Conservation (phyloP, 2,113 vertebrate species). For the Chaenogobius annularis region DNA sequence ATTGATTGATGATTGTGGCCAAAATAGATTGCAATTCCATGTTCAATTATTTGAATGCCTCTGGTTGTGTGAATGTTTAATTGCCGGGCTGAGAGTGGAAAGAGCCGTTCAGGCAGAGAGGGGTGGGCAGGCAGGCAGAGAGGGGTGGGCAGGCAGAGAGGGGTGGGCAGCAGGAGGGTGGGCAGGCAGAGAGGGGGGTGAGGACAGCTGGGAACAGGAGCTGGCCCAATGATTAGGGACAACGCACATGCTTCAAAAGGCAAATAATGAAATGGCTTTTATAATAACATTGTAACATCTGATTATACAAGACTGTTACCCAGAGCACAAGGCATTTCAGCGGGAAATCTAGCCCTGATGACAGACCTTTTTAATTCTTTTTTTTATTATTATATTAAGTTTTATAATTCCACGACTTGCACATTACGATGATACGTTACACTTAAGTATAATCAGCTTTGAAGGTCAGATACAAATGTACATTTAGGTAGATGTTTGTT, state of each 20-base stretch:
- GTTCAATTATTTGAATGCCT: conserved; percentile 42
- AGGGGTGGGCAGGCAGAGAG: neutral
- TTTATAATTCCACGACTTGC: too few species aligned
- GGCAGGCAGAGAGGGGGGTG: neutral
- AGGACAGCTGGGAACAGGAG: neutral
- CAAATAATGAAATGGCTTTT: neutral
- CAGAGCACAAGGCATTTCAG: too few species aligned
- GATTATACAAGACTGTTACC: too few species aligned
- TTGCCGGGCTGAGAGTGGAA: conserved; percentile 25
- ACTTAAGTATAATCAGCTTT: too few species aligned
- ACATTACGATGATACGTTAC: too few species aligned
- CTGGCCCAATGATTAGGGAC: neutral
- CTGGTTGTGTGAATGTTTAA: conserved; percentile 36
- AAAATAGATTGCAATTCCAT: conserved; percentile 44
- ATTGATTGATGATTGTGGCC: conserved; percentile 63
- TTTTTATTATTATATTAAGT: too few species aligned
- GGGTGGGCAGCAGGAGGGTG: conserved; percentile 1
- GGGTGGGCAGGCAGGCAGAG: too few species aligned
- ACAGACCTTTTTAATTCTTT: too few species aligned
- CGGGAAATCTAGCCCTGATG: too few species aligned
- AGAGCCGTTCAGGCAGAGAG: neutral
- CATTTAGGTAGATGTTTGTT: too few species aligned
- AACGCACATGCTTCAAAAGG: neutral
- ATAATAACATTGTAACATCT: too few species aligned
- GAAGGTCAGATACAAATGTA: too few species aligned